These are phyloP conservation scores for Chymomyza fuscimana DNA, from an alignment of 2,888 invertebrate species.

Conservation along the genomic window DNA sequence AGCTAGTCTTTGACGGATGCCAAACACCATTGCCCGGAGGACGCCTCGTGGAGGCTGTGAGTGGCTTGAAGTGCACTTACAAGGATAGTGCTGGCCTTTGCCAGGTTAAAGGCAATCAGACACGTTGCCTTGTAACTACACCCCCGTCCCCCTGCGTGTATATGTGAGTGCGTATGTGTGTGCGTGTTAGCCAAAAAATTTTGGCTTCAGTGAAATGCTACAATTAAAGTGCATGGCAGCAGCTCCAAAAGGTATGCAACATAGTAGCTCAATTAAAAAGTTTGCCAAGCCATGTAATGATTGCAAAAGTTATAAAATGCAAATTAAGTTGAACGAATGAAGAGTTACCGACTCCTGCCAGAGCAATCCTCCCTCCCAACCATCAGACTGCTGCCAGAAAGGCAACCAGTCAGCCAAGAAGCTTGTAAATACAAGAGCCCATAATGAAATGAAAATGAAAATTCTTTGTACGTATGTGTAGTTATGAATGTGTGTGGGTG, in stretches of 20 bases:
- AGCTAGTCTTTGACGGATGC: no score
- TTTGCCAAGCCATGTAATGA: conserved; percentile 58
- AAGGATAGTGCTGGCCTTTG: no score
- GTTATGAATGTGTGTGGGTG: not conserved
- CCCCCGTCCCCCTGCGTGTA: no score
- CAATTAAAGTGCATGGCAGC: not conserved
- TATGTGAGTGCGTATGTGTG: conserved; percentile 22
- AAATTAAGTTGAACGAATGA: conserved; percentile 68
- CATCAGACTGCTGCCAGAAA: not conserved
- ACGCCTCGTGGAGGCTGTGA: no score
- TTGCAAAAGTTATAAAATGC: conserved; percentile 55
- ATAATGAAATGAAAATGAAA: conserved; percentile 55
- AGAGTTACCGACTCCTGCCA: conserved; percentile 50
- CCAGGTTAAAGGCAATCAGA: no score
- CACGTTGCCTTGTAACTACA: no score
- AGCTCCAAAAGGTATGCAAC: not conserved
- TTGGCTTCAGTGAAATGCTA: not conserved
- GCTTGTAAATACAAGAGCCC: conserved; percentile 43
- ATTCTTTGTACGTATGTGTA: conserved; percentile 22
- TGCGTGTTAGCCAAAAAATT: not conserved
- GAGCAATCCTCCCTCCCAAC: conserved; percentile 9
- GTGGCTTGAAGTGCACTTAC: no score
- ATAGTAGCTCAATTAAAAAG: conserved; percentile 5
- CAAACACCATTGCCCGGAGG: no score
- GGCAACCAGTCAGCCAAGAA: not conserved